phyloP scores from a whole-genome alignment of 2,888 invertebrate species.

The Peribatodes rhomboidaria region DNA sequence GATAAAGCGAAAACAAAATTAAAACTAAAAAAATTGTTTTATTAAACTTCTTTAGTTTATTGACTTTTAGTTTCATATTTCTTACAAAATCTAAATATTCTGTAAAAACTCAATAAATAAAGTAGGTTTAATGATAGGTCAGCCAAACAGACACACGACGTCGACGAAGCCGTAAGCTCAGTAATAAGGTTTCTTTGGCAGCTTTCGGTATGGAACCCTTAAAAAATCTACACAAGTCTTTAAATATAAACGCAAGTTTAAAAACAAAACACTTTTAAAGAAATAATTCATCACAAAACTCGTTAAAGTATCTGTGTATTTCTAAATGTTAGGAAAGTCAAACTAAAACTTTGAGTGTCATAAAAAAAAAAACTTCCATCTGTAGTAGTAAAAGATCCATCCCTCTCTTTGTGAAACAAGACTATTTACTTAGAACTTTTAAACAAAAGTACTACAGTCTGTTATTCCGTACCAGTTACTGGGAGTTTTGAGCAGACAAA shows the following conservation, averaged over 20 bases:
- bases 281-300: conserved; percentile 16
- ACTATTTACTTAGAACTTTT: conserved; percentile 54
- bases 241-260: not conserved
- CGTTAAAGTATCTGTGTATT: conserved; percentile 10
- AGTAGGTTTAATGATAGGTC: too few relatives aligned
- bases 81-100: too few relatives aligned
- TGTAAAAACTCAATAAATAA: too few relatives aligned
- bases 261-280: not conserved
- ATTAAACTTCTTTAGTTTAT: too few relatives aligned
- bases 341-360: conserved; percentile 13
- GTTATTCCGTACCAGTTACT: conserved; percentile 48
- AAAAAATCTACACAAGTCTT: not conserved
- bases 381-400: conserved; percentile 12
- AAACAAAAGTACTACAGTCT: conserved; percentile 49
- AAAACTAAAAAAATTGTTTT: too few relatives aligned
- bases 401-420: conserved; percentile 44
- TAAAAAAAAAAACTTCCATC: conserved; percentile 26
- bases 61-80: too few relatives aligned
- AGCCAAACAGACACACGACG: too few relatives aligned
- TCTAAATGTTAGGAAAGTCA: conserved; percentile 25
- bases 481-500: conserved; percentile 52
- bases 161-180: too few relatives aligned
- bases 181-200: too few relatives aligned
- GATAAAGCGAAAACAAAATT: too few relatives aligned
- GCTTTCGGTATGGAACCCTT: too few relatives aligned